Percentiles rank a stretch among this genome's conserved stretches.
Conservation (phyloP, 2,888 invertebrate genomes). For the Molorchus minor region DNA sequence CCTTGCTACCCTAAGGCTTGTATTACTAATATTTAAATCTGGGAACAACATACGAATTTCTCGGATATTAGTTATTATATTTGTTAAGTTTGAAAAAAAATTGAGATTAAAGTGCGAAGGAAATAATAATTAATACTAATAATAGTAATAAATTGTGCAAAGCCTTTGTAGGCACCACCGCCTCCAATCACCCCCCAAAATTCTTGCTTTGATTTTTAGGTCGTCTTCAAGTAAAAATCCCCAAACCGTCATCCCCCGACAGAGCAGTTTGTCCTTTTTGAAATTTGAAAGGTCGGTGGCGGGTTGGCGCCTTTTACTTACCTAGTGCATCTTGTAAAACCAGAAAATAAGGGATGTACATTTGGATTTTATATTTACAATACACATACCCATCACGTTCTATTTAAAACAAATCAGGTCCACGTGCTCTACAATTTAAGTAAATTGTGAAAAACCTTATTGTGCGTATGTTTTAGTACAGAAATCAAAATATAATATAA, state of each 20-base stretch:
- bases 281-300: conserved; percentile 2
- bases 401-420: conserved; percentile 47
- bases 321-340: conserved; percentile 26
- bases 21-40: too few species aligned
- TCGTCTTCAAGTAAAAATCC: conserved; percentile 2
- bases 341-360: conserved; percentile 14
- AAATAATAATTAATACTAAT: background rate
- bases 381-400: conserved; percentile 20
- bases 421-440: conserved; percentile 55
- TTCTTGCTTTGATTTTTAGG: conserved; percentile 20
- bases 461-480: conserved; percentile 63
- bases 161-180: conserved; percentile 5
- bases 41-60: too few species aligned
- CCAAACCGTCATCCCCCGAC: background rate
- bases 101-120: conserved; percentile 10
- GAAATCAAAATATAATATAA: conserved; percentile 61
- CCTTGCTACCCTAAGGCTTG: too few species aligned
- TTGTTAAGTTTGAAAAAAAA: conserved; percentile 45
- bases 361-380: conserved; percentile 28
- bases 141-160: conserved; percentile 4
- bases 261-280: conserved; percentile 16
- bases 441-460: conserved; percentile 59
- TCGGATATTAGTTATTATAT: too few species aligned
- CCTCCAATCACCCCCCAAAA: conserved; percentile 4
- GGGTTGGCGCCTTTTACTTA: conserved; percentile 1